A percentile compares a stretch with the other conserved stretches of the same genome.
phyloP scores from a whole-genome alignment of 2,888 invertebrate species.

The Dermolepida albohirtum region DNA sequence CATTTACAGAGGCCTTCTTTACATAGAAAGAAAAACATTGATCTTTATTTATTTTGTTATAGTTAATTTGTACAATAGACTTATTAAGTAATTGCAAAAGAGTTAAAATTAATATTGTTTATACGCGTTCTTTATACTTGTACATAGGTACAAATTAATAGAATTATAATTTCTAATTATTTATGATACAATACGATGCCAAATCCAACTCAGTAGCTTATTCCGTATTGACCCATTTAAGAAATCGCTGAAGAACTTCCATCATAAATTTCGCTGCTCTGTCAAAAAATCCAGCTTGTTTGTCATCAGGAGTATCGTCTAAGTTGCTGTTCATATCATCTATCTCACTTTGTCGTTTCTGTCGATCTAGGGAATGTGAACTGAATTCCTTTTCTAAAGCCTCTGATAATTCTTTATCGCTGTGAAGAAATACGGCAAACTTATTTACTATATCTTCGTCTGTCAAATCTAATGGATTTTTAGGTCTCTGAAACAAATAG shows the following conservation, averaged over 20 bases:
- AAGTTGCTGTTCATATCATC: conserved; percentile 37
- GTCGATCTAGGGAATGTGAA: conserved; percentile 38
- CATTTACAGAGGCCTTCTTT: no score
- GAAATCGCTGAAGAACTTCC: conserved; percentile 64
- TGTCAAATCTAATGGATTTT: conserved; percentile 26
- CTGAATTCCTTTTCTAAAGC: conserved; percentile 29
- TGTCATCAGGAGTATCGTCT: conserved; percentile 45
- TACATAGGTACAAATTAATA: no score
- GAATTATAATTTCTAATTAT: background rate
- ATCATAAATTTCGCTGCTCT: conserved; percentile 64
- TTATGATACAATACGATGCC: conserved; percentile 8
- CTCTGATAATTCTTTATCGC: conserved; percentile 56
- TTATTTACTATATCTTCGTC: conserved; percentile 54
- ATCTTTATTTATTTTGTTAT: no score
- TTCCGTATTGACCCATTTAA: conserved; percentile 65
- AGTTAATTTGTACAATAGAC: no score
- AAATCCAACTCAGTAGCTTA: conserved; percentile 23
- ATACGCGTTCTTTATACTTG: no score
- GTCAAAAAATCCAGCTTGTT: conserved; percentile 62
- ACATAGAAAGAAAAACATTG: no score
- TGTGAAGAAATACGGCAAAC: conserved; percentile 59
- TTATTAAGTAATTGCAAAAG: no score
- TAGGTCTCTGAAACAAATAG: conserved; percentile 20
- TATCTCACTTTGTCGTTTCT: conserved; percentile 48
- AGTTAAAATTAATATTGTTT: no score